phyloP scores from a whole-genome alignment of 2,113 vertebrate species.

The Fulmarus glacialis region DNA sequence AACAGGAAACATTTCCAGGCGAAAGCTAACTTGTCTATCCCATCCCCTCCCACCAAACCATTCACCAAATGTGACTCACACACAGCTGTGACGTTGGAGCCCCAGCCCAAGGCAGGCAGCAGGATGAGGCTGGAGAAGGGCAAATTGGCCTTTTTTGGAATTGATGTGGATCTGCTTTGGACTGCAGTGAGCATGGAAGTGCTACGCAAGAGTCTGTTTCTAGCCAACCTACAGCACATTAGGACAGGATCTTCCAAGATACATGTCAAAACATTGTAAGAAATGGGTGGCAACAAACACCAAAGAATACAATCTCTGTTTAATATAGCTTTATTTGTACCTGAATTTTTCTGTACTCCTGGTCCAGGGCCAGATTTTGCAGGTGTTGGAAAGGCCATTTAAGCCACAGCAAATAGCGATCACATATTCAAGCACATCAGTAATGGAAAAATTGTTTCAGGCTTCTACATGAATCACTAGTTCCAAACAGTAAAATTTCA shows the following conservation, averaged over 20 bases:
- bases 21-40: background rate
- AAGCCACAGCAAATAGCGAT: background rate
- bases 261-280: background rate
- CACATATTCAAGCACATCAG: background rate
- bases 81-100: background rate
- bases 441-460: background rate
- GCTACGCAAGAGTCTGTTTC: background rate
- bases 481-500: background rate
- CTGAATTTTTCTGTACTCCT: background rate
- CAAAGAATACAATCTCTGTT: background rate
- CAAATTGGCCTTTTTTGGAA: background rate
- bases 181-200: background rate
- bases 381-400: background rate
- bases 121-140: background rate
- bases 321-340: background rate
- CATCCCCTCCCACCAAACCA: background rate
- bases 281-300: background rate
- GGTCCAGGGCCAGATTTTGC: background rate
- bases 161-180: rapidly evolving
- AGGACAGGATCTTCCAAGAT: background rate
- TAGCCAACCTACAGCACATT: background rate
- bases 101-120: background rate
- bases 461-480: background rate
- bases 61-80: background rate
- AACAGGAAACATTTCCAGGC: background rate